These are phyloP conservation scores for Hipparchia sbordonii DNA, from an alignment of 2,888 invertebrate species.

Conservation along the genomic window DNA sequence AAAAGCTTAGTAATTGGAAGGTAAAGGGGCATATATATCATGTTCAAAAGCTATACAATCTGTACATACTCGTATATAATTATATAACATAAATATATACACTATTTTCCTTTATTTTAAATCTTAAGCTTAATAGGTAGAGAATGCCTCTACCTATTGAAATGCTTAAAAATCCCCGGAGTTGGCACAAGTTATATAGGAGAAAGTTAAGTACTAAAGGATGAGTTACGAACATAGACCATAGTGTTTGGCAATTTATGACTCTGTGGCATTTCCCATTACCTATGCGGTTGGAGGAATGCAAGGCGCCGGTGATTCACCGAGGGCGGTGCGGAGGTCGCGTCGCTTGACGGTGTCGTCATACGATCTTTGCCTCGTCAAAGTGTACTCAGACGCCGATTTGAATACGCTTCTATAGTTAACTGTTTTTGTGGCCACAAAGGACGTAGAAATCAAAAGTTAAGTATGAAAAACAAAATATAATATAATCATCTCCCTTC, in stretches of 20 bases:
- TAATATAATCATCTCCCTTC: too few species aligned
- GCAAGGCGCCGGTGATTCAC: slow-evolving; percentile 67
- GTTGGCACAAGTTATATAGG: not conserved
- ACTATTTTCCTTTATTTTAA: not conserved
- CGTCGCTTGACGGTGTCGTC: slow-evolving; percentile 65
- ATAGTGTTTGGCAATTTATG: slow-evolving; percentile 60
- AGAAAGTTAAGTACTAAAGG: slow-evolving; percentile 17
- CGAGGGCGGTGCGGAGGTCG: slow-evolving; percentile 56
- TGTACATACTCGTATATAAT: too few species aligned
- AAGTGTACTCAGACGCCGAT: slow-evolving; percentile 16
- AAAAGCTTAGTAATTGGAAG: too few species aligned
- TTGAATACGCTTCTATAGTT: slow-evolving; percentile 7
- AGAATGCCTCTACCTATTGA: not conserved
- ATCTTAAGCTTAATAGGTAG: too few species aligned
- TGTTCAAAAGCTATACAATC: too few species aligned
- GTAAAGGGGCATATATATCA: too few species aligned
- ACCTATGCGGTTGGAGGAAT: slow-evolving; percentile 59
- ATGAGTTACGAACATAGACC: slow-evolving; percentile 50
- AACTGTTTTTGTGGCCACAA: not conserved
- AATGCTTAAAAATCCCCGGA: not conserved
- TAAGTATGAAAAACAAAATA: not conserved
- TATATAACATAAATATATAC: not conserved
- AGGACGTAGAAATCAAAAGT: not conserved
- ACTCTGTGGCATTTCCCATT: slow-evolving; percentile 74
- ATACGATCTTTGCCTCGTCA: slow-evolving; percentile 41